Evolutionary conservation across 2,113 vertebrate species (phyloP), one percentile per base, ranked within the genome.

Genomic region (Spermophilus dauricus): DNA sequence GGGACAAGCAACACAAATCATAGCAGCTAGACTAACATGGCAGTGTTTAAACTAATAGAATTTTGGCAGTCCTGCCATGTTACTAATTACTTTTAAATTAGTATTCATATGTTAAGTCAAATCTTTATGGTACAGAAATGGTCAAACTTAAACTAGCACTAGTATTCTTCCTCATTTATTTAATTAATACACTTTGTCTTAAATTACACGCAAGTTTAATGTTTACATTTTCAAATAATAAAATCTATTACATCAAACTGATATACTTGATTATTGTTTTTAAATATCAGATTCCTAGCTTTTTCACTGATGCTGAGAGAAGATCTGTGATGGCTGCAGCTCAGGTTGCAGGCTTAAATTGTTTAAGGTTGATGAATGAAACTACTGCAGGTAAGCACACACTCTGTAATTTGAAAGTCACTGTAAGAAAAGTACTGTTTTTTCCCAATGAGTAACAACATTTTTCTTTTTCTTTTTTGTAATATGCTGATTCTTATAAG

Each of bases 301-400:
- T 99, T 97, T 99, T 99, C 98, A 99, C 99, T 90, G 99, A 99
- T 98, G 99, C 99, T 20, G 99, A 99, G 95, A 99, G 99, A 88
- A 99, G 99, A 56, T 99, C 99, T 3, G 99, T 99, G 98, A 99
- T 99, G 96, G 99, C 99, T 61, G 99, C 99, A 42, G 98, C 99
- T 86, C 99, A 99, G 96, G 99, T 99, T 14, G 99, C 99, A 72
- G 99, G 99, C 67, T 98, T 99, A 97, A 99, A 99, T 98, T 99
- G 99, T 98, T 98, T 99, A 97, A 99, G 99, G 89, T 98, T 99
- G 81, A 99, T 99, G 98, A 99, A 99, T 96, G 99, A 99, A 94
- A 99, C 99, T 72, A 99, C 99, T 95, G 99, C 99, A 99, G 99
- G 99, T 99, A 93, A 98, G 86, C 63, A 63, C 26, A 2, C 24